Conservation (phyloP, 2,797 vertebrate genomes). For the Xiphophorus birchmanni region DNA sequence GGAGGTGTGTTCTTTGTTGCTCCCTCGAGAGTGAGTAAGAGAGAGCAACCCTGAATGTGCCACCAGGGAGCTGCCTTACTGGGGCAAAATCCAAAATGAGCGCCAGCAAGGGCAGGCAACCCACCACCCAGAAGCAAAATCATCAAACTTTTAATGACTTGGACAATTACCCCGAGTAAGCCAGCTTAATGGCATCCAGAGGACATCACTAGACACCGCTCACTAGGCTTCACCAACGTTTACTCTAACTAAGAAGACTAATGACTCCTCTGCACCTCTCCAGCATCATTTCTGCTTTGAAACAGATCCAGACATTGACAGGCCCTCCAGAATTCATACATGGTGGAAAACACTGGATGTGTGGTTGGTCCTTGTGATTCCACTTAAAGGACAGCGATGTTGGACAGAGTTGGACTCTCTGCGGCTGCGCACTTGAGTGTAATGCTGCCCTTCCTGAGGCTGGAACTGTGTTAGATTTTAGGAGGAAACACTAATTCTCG, state of each 20-base stretch:
- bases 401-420: background rate
- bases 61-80: slow-evolving; percentile 71
- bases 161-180: slow-evolving; percentile 84
- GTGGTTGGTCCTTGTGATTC: slow-evolving; percentile 32
- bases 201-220: slow-evolving; percentile 75
- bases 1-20: slow-evolving; percentile 43
- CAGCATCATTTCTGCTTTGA: slow-evolving; percentile 13
- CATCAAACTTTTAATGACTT: slow-evolving; percentile 88
- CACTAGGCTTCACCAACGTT: slow-evolving; percentile 52
- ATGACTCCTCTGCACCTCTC: slow-evolving; percentile 40
- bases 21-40: slow-evolving; percentile 53
- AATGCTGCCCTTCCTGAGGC: background rate
- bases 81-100: slow-evolving; percentile 79
- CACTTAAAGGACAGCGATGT: background rate
- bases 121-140: slow-evolving; percentile 82
- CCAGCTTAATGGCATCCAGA: slow-evolving; percentile 82
- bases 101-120: slow-evolving; percentile 78
- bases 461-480: background rate
- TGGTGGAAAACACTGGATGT: slow-evolving; percentile 35
- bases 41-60: slow-evolving; percentile 49
- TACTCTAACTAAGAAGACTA: slow-evolving; percentile 51
- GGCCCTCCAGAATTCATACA: slow-evolving; percentile 33
- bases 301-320: slow-evolving; percentile 25
- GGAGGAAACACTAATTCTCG: background rate
- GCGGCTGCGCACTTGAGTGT: background rate